Conservation (phyloP, 2,113 vertebrate species). For the Butorides virescens region DNA sequence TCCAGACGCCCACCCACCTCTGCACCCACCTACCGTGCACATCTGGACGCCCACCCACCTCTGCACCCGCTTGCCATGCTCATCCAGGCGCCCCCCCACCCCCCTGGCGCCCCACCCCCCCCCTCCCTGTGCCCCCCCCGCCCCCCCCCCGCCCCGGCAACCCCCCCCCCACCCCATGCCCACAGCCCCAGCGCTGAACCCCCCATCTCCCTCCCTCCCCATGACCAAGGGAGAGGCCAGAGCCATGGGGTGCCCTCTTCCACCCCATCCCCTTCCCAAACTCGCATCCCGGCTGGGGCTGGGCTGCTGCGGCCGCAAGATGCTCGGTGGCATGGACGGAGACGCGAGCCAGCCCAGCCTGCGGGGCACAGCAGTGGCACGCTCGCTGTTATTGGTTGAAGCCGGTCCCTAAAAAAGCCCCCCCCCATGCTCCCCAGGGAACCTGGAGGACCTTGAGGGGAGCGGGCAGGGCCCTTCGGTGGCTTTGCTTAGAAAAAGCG, state of each 20-base stretch:
- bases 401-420: background rate
- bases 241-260: accelerated
- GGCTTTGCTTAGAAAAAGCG: background rate
- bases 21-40: accelerated
- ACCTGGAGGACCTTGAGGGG: background rate
- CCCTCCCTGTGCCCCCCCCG: background rate
- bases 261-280: background rate
- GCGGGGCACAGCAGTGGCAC: too few species aligned
- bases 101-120: background rate
- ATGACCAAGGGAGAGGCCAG: background rate
- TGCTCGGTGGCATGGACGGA: accelerated
- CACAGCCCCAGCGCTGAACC: background rate
- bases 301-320: background rate
- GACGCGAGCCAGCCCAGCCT: accelerated
- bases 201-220: background rate
- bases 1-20: accelerated
- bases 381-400: background rate
- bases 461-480: accelerated
- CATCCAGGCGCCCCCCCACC: background rate
- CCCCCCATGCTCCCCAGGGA: background rate
- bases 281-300: background rate
- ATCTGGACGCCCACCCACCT: accelerated
- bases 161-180: background rate
- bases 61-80: background rate
- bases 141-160: background rate